These are phyloP conservation scores for Cololabis saira DNA, from an alignment of 2,113 vertebrate genomes.

Conservation along the genomic window DNA sequence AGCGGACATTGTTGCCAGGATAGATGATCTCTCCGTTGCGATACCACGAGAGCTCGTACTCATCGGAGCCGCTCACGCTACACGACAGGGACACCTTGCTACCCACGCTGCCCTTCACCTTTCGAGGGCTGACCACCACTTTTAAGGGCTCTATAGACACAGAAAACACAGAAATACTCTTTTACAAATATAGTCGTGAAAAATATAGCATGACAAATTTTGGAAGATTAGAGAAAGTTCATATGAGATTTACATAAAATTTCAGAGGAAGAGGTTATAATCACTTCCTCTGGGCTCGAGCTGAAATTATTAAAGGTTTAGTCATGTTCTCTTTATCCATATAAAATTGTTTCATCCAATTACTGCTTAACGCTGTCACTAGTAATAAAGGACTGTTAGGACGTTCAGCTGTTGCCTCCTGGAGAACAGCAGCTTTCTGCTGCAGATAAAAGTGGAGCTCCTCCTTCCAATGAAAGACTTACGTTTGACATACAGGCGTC, in stretches of 20 bases:
- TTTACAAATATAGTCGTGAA: too few relatives aligned
- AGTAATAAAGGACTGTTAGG: too few relatives aligned
- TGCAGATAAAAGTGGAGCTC: not conserved
- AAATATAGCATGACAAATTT: not conserved
- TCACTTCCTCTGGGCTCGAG: not conserved
- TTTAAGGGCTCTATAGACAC: slow-evolving; percentile 90
- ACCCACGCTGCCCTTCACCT: slow-evolving; percentile 96
- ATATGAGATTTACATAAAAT: not conserved
- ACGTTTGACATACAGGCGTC: slow-evolving; percentile 93
- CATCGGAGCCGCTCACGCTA: slow-evolving; percentile 91
- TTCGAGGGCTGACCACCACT: slow-evolving; percentile 92
- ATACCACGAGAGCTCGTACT: slow-evolving; percentile 96
- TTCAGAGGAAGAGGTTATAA: not conserved
- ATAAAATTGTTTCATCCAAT: not conserved
- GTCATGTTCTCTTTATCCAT: not conserved
- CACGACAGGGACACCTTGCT: slow-evolving; percentile 98
- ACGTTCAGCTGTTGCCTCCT: not conserved
- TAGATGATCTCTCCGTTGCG: slow-evolving; percentile 94
- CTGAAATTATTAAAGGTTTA: not conserved
- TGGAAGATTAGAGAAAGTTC: not conserved
- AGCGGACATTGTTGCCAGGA: slow-evolving; percentile 91
- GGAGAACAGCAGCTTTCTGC: not conserved
- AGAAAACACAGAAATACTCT: slow-evolving; percentile 9
- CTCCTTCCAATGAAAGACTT: slow-evolving; percentile 72
- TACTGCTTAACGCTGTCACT: too few relatives aligned